A percentile compares a stretch with the other conserved stretches of the same genome.
phyloP scores from a whole-genome alignment of 1,140 invertebrate species.

The Nomia melanderi region DNA sequence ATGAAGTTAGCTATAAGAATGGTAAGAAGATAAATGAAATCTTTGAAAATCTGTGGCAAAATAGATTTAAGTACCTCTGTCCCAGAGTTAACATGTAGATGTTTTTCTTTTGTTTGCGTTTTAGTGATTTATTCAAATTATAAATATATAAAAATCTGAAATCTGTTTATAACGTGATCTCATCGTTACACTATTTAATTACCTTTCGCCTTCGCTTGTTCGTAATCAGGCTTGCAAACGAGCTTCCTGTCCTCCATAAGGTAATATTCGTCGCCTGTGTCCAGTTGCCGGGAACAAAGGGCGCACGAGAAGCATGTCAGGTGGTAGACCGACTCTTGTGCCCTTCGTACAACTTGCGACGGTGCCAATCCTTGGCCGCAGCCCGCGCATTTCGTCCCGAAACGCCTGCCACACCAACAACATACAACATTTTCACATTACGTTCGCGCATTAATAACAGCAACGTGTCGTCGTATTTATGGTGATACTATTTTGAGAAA shows the following conservation, averaged over 20 bases:
- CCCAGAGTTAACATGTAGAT: too few species aligned
- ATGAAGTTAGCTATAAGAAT: too few species aligned
- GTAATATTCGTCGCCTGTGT: slow-evolving; percentile 99
- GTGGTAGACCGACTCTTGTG: slow-evolving; percentile 98
- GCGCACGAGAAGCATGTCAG: slow-evolving; percentile 98
- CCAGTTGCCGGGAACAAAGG: slow-evolving; percentile 96
- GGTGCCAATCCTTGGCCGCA: slow-evolving; percentile 98
- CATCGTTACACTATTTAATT: slow-evolving; percentile 25
- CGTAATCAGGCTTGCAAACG: slow-evolving; percentile 98
- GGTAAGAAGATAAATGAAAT: too few species aligned
- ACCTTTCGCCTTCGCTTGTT: slow-evolving; percentile 96
- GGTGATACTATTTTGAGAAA: background rate
- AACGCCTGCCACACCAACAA: slow-evolving; percentile 92
- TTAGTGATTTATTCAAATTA: too few species aligned
- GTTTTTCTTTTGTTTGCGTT: too few species aligned
- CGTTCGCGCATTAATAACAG: slow-evolving; percentile 74
- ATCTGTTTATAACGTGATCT: background rate
- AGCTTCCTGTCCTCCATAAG: slow-evolving; percentile 98
- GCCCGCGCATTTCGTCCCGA: slow-evolving; percentile 97
- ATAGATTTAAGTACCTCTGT: too few species aligned
- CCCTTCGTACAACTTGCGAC: slow-evolving; percentile 96
- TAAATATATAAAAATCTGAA: background rate
- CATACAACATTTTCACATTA: slow-evolving; percentile 82
- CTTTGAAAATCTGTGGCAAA: too few species aligned
- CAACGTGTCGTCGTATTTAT: background rate